Base-by-base conservation (phyloP, 2,113 vertebrate species). In the Notarius quadriscutis region DNA sequence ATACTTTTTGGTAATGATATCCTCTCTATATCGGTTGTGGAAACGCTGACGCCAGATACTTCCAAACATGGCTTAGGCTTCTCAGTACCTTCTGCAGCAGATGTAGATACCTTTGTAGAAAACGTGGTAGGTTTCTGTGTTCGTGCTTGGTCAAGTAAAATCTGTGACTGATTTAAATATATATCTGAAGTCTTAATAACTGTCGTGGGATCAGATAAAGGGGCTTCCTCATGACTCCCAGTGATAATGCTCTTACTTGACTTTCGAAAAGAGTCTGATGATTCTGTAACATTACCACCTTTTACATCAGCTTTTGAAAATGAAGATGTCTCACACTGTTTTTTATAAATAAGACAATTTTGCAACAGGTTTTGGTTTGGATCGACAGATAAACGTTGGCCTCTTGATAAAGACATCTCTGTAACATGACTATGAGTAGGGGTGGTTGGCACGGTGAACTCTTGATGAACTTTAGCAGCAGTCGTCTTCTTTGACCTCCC, bases 101-200 rank as follows among this genome's bases (percentile, higher is more conserved):
- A 50, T 51, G 34, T 48, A 48, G 18, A 18, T 51, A 75, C 18
- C 4, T 74, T 75, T 55, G 41, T 55, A 57, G 77, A 57, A 79
- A 79, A 17, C 17, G 9, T 58, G 4, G 53, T 53, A 20, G 55
- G 20, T 60, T 58, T 27, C 15, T 60, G 8, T 81, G 51, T 20
- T 58, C 34, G 15, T 58, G n/a, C n/a, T 80, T 80, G 3, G 18
- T 58, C 78, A 34, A 41, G 53, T 60, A 60, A 81, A 60, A 18
- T 53, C 78, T 58, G 53, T 80, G 77, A 57, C n/a, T 57, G 78
- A 58, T 58, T 78, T 78, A 53, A 78, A 78, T 15, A 15, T 15
- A 15, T 55, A 53, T 78, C 75, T 25, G 27, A 3, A 55, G 77
- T 30, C n/a, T 57, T 57, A 55, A 14, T 30, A 5, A 18, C 15